A percentile compares a stretch with the other conserved stretches of the same genome.
Evolutionary conservation across 2,888 invertebrate species (phyloP).

Genomic region (Campoplex nolae): DNA sequence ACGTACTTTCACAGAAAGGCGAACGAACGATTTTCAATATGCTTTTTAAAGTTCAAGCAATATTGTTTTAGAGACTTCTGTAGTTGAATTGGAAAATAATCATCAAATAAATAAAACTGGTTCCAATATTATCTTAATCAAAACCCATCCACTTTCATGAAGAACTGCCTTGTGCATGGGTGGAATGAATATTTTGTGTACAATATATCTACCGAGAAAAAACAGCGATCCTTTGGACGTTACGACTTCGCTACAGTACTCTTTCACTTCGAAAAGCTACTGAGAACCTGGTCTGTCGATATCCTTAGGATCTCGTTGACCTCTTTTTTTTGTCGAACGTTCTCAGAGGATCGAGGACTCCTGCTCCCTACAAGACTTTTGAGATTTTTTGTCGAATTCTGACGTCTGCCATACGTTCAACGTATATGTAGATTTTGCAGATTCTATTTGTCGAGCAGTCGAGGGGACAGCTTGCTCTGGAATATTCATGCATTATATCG

Average conservation of each 20-base stretch:
- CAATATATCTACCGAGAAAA: neutral
- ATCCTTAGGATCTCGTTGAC: constrained; percentile 82
- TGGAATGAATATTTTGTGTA: neutral
- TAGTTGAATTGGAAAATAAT: neutral
- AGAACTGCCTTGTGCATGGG: neutral
- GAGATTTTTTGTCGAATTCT: neutral
- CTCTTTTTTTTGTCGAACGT: constrained; percentile 75
- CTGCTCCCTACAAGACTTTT: neutral
- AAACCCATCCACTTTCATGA: neutral
- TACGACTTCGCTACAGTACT: neutral
- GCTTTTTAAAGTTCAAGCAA: neutral
- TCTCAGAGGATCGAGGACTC: constrained; percentile 43
- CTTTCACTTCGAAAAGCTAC: neutral
- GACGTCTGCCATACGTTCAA: neutral
- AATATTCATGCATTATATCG: constrained; percentile 6
- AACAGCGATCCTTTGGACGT: neutral
- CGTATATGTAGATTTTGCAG: constrained; percentile 55
- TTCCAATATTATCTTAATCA: neutral
- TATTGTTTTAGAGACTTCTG: neutral
- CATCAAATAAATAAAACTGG: neutral
- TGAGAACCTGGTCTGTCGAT: constrained; percentile 77
- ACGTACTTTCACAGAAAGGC: neutral
- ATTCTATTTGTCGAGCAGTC: constrained; percentile 76
- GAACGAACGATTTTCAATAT: neutral
- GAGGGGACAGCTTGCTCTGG: constrained; percentile 19